Evolutionary conservation across 2,888 invertebrate genomes (phyloP).

Genomic region (Phrixothrix hirtus): DNA sequence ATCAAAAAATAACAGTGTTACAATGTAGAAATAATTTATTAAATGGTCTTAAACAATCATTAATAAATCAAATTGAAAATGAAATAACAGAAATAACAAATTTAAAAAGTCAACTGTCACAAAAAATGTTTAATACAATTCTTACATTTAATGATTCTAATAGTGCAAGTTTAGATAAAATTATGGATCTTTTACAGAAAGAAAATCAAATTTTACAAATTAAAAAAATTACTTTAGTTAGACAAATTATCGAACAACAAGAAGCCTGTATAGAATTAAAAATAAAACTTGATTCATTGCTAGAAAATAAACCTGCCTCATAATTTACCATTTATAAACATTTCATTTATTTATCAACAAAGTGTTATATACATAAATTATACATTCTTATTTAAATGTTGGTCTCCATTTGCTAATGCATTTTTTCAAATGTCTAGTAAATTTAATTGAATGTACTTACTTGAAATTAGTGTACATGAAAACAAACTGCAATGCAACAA

Average conservation of each 20-base stretch:
- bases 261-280: slow-evolving; percentile 54
- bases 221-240: slow-evolving; percentile 54
- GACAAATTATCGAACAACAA: slow-evolving; percentile 54
- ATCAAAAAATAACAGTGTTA: slow-evolving; percentile 57
- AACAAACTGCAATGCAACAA: too few relatives aligned
- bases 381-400: too few relatives aligned
- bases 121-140: slow-evolving; percentile 9
- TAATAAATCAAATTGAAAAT: slow-evolving; percentile 71
- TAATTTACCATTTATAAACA: slow-evolving; percentile 1
- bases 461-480: too few relatives aligned
- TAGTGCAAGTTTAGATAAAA: slow-evolving; percentile 45
- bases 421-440: too few relatives aligned
- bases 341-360: too few relatives aligned
- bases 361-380: too few relatives aligned
- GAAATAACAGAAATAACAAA: slow-evolving; percentile 71
- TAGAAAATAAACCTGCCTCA: slow-evolving; percentile 8
- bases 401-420: too few relatives aligned
- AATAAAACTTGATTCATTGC: slow-evolving; percentile 37
- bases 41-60: slow-evolving; percentile 67
- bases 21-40: slow-evolving; percentile 71
- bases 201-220: slow-evolving; percentile 56
- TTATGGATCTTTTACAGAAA: slow-evolving; percentile 51
- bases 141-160: slow-evolving; percentile 31
- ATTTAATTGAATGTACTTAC: too few relatives aligned
- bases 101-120: slow-evolving; percentile 39